Evolutionary conservation across 2,797 vertebrate genomes (phyloP).

Genomic region (Eulemur coronatus): DNA sequence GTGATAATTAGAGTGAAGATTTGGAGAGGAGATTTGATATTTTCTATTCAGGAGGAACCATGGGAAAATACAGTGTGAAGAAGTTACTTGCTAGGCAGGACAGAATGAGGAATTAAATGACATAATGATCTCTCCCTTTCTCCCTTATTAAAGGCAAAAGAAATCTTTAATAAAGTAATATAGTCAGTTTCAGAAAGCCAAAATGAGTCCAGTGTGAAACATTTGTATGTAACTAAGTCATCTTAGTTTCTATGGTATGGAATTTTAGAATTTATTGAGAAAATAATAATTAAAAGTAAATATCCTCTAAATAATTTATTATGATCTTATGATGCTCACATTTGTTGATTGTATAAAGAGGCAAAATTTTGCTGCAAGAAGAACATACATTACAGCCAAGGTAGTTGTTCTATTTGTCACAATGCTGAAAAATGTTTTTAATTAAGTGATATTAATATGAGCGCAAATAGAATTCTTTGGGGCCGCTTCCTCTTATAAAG

Average conservation of each 20-base stretch:
- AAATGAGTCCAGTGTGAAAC: constrained; percentile 39
- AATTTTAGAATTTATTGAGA: constrained; percentile 66
- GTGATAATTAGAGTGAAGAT: not conserved
- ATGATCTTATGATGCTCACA: constrained; percentile 42
- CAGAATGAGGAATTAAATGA: not conserved
- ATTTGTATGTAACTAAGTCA: constrained; percentile 21
- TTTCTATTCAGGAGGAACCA: not conserved
- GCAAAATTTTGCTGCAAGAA: constrained; percentile 48
- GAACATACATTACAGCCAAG: constrained; percentile 49
- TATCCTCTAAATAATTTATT: constrained; percentile 74
- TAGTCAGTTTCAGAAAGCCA: constrained; percentile 37
- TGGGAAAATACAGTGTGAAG: not conserved
- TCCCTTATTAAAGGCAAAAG: constrained; percentile 30
- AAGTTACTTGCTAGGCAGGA: not conserved
- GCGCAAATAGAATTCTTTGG: constrained; percentile 67
- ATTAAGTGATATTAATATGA: constrained; percentile 74
- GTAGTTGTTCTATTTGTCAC: constrained; percentile 61
- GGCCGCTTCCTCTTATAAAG: constrained; percentile 20
- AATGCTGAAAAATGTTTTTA: constrained; percentile 78
- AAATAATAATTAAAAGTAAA: constrained; percentile 77
- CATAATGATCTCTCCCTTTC: not conserved
- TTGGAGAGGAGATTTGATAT: not conserved
- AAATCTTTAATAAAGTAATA: constrained; percentile 33
- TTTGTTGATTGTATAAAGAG: constrained; percentile 70
- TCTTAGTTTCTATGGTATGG: constrained; percentile 57